Evolutionary conservation across 2,888 invertebrate genomes (phyloP), one percentile per base, ranked within the genome.

Genomic region (Neoascia interrupta): DNA sequence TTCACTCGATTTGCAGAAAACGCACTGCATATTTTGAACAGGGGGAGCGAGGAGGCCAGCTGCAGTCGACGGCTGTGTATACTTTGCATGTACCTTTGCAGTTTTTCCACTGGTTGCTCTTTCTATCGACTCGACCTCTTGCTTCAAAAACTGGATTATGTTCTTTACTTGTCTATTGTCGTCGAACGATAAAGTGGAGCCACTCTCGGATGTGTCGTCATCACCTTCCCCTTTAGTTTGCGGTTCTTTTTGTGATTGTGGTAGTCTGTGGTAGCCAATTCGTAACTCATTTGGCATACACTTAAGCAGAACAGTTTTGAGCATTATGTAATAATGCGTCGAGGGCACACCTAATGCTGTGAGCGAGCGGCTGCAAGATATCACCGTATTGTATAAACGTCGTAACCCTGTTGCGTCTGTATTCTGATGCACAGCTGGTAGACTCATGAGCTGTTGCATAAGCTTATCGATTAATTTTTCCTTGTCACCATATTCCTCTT

Each of bases 371-470:
- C 47, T 47, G 15, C 13, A 4, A 4, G 45, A 31, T 13, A 60
- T 60, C 8, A 47, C 36, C 5, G 47, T 23, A 26, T 36, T 60
- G n/a, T 45, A 47, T 1, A 47, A 13, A n/a, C 47, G 13, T 26
- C 37, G 10, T 11, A 47, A 26, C 5, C 15, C 47, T 3, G 1
- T 31, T 16, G 41, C n/a, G n/a, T n/a, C n/a, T n/a, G n/a, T n/a
- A n/a, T n/a, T n/a, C n/a, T n/a, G n/a, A n/a, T n/a, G n/a, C n/a
- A n/a, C n/a, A n/a, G n/a, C n/a, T n/a, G n/a, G n/a, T n/a, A n/a
- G n/a, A n/a, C n/a, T n/a, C n/a, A 66, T 36, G 8, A 66, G 28
- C 10, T 45, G 21, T 36, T 66, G 56, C 54, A n/a, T n/a, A n/a
- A n/a, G n/a, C n/a, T n/a, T n/a, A n/a, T n/a, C n/a, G n/a, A n/a